Conservation (phyloP, 2,797 vertebrate species). For the Falco rusticolus region DNA sequence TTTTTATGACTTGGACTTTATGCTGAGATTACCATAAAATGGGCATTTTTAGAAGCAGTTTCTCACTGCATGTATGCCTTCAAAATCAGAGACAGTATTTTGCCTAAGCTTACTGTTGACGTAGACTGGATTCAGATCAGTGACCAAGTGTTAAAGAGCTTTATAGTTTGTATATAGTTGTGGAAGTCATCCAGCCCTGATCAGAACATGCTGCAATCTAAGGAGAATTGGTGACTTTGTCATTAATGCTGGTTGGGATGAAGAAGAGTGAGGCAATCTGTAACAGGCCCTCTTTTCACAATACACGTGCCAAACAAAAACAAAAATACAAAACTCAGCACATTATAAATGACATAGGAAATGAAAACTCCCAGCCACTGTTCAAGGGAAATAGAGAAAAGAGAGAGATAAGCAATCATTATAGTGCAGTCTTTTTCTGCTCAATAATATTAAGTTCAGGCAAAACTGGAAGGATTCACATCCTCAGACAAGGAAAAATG, state of each 20-base stretch:
- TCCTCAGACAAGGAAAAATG: slow-evolving; percentile 63
- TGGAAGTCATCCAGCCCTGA: background rate
- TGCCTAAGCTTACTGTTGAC: background rate
- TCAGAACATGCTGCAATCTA: background rate
- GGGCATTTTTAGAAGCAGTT: background rate
- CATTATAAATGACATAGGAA: slow-evolving; percentile 73
- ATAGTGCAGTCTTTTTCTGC: slow-evolving; percentile 50
- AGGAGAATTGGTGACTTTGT: background rate
- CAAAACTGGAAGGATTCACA: slow-evolving; percentile 42
- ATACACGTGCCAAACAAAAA: slow-evolving; percentile 32
- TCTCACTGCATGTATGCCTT: background rate
- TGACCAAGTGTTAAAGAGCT: background rate
- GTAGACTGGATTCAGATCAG: background rate
- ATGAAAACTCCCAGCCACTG: slow-evolving; percentile 55
- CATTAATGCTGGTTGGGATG: background rate
- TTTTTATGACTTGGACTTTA: background rate
- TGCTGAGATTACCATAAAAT: background rate
- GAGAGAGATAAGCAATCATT: slow-evolving; percentile 63
- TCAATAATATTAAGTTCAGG: slow-evolving; percentile 58
- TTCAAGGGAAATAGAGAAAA: slow-evolving; percentile 56
- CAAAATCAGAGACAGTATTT: background rate
- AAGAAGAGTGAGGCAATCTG: slow-evolving; percentile 18
- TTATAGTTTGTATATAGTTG: background rate
- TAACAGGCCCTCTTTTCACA: slow-evolving; percentile 17
- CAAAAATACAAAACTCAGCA: slow-evolving; percentile 53